These are phyloP conservation scores for Poeciliopsis paucimaculata DNA, from an alignment of 2,797 vertebrate genomes.

Conservation along the genomic window DNA sequence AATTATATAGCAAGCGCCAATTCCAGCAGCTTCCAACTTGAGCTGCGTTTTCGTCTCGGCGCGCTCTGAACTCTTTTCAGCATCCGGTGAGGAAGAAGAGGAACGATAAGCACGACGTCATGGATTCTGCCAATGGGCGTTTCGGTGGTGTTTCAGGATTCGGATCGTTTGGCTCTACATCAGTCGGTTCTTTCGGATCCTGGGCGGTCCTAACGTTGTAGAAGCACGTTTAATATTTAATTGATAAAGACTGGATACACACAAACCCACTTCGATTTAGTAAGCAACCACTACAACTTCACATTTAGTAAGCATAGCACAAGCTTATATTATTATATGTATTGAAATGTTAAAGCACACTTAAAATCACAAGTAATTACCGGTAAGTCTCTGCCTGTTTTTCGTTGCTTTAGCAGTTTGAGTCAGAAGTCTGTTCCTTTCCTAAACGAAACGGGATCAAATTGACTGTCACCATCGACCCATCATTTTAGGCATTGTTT, in stretches of 20 bases:
- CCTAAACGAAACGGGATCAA: neutral
- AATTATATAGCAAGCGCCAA: neutral
- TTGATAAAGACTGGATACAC: neutral
- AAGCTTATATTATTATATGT: neutral
- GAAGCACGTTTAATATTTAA: neutral
- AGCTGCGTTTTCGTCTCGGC: neutral
- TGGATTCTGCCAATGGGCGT: neutral
- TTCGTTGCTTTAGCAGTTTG: neutral
- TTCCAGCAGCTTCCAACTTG: neutral
- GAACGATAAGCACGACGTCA: neutral
- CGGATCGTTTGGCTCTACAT: neutral
- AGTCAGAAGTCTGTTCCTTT: neutral
- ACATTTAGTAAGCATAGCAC: neutral
- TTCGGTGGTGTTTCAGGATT: neutral
- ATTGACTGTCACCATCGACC: neutral
- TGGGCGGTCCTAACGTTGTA: no score
- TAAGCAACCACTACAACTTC: neutral
- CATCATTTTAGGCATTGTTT: constrained; percentile 6
- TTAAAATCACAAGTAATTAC: neutral
- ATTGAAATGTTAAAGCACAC: neutral
- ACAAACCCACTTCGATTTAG: neutral
- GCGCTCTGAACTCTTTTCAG: neutral
- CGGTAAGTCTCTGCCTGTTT: neutral
- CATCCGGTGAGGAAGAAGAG: neutral
- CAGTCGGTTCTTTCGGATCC: neutral